Conservation (phyloP, 2,888 invertebrate species). For the Sarcophaga carnaria region DNA sequence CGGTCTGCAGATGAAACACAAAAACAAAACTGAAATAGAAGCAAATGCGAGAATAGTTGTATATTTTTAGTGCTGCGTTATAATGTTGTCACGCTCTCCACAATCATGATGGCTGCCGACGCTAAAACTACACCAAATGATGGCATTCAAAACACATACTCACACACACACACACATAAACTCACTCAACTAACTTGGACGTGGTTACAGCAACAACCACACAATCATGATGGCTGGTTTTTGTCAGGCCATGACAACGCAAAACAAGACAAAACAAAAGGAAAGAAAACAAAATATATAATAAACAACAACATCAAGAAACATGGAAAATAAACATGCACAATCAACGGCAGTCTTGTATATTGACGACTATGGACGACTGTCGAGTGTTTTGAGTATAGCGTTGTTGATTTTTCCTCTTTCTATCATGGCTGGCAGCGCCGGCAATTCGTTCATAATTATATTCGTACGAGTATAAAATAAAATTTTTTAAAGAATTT, state of each 20-base stretch:
- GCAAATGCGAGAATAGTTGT: constrained; percentile 22
- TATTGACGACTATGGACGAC: background rate
- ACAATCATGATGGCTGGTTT: constrained; percentile 58
- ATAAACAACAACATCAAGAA: constrained; percentile 7
- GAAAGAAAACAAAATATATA: background rate
- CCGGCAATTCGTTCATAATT: constrained; percentile 26
- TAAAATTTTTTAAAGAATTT: no score
- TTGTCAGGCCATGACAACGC: constrained; percentile 25
- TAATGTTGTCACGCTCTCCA: constrained; percentile 60
- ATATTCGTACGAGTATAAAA: background rate
- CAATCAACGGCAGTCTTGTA: constrained; percentile 2
- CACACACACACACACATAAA: background rate
- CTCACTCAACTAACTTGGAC: background rate
- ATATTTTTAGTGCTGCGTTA: background rate
- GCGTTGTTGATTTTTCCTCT: constrained; percentile 12
- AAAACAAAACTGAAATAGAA: constrained; percentile 8
- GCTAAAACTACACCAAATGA: constrained; percentile 21
- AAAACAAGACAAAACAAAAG: background rate
- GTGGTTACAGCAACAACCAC: constrained; percentile 12
- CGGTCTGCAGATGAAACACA: constrained; percentile 45
- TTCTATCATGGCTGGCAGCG: constrained; percentile 61
- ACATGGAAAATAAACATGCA: background rate
- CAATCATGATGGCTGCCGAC: constrained; percentile 67
- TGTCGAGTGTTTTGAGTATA: background rate
- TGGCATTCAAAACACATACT: constrained; percentile 3